A percentile compares a stretch with the other conserved stretches of the same genome.
Conservation (phyloP, 2,888 invertebrate species). For the Galerucella nymphaeae region DNA sequence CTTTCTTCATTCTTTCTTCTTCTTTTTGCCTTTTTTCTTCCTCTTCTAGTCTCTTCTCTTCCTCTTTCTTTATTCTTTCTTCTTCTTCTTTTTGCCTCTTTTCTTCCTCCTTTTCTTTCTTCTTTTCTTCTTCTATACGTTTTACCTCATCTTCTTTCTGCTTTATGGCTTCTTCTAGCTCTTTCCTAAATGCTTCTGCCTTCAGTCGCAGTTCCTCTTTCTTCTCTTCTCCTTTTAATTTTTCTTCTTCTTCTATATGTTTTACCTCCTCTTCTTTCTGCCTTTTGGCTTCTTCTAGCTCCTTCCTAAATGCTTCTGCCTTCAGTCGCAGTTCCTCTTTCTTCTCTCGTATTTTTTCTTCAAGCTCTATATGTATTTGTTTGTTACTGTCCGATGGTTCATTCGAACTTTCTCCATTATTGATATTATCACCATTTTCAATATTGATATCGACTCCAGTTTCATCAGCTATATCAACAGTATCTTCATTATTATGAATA, state of each 20-base stretch:
- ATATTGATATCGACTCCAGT: not conserved
- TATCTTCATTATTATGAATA: not conserved
- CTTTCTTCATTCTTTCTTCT: not conserved
- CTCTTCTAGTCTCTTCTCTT: not conserved
- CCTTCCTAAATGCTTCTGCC: not conserved
- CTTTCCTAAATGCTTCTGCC: not conserved
- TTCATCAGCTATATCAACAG: not conserved
- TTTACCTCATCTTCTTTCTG: not conserved
- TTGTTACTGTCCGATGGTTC: not conserved
- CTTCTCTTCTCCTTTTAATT: not conserved
- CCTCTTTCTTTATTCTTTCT: not conserved
- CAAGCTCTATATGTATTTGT: conserved; percentile 2
- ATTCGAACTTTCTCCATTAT: not conserved
- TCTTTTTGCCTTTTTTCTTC: too few species aligned
- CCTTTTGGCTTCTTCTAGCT: not conserved
- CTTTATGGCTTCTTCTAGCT: not conserved
- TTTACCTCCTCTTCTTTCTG: not conserved
- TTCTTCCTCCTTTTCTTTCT: not conserved
- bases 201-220: not conserved
- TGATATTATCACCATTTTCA: conserved; percentile 1
- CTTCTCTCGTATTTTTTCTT: conserved; percentile 5
- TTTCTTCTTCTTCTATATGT: not conserved
- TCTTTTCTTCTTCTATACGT: not conserved
- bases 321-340: conserved; percentile 13
- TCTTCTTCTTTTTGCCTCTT: not conserved